Evolutionary conservation across 2,797 vertebrate species (phyloP).

Genomic region (Peromyscus melanophrys): DNA sequence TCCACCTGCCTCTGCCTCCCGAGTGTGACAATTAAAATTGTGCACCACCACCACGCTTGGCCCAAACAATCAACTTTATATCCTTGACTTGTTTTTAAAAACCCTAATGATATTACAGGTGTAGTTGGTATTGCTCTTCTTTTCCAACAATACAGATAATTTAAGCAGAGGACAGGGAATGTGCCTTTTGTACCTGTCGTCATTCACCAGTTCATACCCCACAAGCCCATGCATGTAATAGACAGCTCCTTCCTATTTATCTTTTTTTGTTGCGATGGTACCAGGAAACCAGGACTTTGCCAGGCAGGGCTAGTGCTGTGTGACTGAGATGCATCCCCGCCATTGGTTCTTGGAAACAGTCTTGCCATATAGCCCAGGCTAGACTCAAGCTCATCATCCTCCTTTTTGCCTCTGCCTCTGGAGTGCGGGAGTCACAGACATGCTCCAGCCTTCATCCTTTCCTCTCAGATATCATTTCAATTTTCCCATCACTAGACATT

Average conservation of each 20-base stretch:
- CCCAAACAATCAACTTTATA: background rate
- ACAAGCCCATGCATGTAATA: background rate
- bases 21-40: background rate
- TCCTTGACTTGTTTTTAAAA: background rate
- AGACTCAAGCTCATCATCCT: background rate
- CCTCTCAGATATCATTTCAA: conserved; percentile 48
- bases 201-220: background rate
- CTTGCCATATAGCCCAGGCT: background rate
- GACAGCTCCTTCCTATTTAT: background rate
- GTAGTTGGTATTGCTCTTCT: conserved; percentile 41
- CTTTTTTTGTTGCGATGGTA: background rate
- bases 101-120: background rate
- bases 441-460: background rate
- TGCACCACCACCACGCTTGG: background rate
- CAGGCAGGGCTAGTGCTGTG: background rate
- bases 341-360: background rate
- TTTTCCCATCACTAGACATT: conserved; percentile 59
- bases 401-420: background rate
- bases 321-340: background rate
- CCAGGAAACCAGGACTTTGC: background rate
- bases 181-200: background rate
- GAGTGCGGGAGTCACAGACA: too few relatives aligned
- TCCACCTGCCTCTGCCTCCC: background rate
- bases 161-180: background rate
- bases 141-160: background rate